These are phyloP conservation scores for Helicolenus hilgendorfi DNA, from an alignment of 2,797 vertebrate genomes.

Conservation along the genomic window DNA sequence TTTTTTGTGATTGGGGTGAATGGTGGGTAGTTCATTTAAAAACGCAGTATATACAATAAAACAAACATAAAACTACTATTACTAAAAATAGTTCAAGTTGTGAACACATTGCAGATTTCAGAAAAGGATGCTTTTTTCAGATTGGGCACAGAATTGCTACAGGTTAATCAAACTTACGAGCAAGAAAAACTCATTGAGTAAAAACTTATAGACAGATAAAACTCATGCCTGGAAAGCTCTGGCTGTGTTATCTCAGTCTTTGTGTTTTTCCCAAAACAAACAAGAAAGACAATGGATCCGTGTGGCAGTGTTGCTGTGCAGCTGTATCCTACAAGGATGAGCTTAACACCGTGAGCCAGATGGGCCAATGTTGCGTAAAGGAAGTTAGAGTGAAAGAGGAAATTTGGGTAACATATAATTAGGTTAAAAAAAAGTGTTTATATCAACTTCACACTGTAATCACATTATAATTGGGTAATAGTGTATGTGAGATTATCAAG, in stretches of 20 bases:
- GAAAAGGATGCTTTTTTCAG: not conserved
- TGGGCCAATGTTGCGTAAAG: not conserved
- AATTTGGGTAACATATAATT: constrained; percentile 10
- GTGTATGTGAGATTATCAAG: constrained; percentile 25
- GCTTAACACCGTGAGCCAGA: not conserved
- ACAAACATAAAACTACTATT: not conserved
- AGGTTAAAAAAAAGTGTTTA: not conserved
- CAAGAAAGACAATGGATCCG: not conserved
- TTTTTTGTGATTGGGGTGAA: not conserved
- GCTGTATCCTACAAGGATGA: not conserved
- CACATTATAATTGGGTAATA: constrained; percentile 23
- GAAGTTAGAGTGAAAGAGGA: not conserved
- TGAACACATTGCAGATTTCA: not conserved
- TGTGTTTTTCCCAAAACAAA: not conserved
- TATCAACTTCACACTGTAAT: constrained; percentile 9
- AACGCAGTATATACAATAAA: not conserved
- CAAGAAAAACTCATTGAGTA: not conserved
- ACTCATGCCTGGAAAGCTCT: not conserved
- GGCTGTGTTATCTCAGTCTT: not conserved
- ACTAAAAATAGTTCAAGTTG: not conserved
- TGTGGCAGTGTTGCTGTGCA: not conserved
- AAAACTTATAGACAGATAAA: not conserved
- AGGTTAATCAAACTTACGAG: not conserved
- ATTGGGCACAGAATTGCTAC: not conserved
- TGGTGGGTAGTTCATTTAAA: not conserved